Conservation (phyloP, 2,888 invertebrate species). For the Campoplex capitator region DNA sequence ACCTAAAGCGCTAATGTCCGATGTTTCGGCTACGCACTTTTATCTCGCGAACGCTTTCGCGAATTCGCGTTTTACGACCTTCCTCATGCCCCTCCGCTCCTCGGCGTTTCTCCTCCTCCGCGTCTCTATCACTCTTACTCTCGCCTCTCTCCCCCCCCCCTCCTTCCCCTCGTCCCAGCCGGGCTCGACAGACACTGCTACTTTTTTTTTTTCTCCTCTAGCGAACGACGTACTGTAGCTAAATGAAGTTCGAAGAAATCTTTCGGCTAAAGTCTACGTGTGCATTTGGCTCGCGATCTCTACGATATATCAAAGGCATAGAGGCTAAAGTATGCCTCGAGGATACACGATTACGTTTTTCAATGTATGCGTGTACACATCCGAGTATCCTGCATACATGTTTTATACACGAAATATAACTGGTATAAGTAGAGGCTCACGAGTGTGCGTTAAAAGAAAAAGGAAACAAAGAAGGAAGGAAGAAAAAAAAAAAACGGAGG, state of each 20-base stretch:
- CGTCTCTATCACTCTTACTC: conserved; percentile 7
- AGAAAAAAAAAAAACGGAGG: not conserved
- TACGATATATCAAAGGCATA: conserved; percentile 21
- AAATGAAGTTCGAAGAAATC: conserved; percentile 65
- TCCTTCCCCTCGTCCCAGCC: not conserved
- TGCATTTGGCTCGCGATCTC: conserved; percentile 60
- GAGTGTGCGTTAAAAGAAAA: conserved; percentile 14
- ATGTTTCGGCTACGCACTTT: conserved; percentile 65
- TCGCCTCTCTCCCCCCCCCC: not conserved
- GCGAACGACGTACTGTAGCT: conserved; percentile 35
- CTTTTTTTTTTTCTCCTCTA: conserved; percentile 27
- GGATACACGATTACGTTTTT: conserved; percentile 45
- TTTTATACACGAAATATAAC: not conserved
- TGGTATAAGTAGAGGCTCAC: not conserved
- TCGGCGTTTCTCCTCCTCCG: not conserved
- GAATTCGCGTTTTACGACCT: conserved; percentile 68
- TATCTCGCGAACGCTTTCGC: conserved; percentile 60
- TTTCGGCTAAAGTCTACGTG: conserved; percentile 55
- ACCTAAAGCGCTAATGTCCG: conserved; percentile 23
- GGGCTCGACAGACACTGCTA: conserved; percentile 6
- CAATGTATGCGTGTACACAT: not conserved
- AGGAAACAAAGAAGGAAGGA: conserved; percentile 18
- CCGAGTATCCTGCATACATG: not conserved
- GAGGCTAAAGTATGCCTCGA: conserved; percentile 23
- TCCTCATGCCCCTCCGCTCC: conserved; percentile 28